Conservation (phyloP, 2,797 vertebrate genomes). For the Poliocrania exsul region DNA sequence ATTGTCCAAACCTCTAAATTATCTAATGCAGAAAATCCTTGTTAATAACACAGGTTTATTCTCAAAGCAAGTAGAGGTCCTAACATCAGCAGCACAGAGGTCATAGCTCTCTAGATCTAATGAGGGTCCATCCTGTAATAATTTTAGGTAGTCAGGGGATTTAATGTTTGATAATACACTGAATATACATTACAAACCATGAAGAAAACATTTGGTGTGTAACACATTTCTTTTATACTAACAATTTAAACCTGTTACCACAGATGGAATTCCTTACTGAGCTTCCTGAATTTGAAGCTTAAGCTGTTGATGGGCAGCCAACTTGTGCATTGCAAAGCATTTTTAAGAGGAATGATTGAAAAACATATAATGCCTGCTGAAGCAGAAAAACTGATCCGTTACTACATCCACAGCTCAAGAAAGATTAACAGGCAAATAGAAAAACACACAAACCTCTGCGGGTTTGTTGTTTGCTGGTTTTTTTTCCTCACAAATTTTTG, state of each 20-base stretch:
- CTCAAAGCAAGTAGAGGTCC: not conserved
- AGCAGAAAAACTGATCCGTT: not conserved
- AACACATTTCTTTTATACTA: fast-evolving
- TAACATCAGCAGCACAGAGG: not conserved
- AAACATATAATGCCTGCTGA: not conserved
- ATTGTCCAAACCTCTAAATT: not conserved
- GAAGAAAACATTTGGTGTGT: not conserved
- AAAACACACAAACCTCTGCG: fast-evolving
- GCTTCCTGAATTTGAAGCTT: not conserved
- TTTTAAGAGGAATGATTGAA: not conserved
- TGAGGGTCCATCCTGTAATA: not conserved
- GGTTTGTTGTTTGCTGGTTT: not conserved
- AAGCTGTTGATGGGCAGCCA: fast-evolving
- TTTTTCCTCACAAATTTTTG: not conserved
- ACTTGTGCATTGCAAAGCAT: not conserved
- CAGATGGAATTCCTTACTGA: not conserved
- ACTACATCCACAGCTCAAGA: not conserved
- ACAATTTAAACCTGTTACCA: not conserved
- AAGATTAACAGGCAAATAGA: not conserved
- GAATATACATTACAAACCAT: not conserved
- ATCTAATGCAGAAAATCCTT: not conserved
- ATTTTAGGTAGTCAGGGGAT: not conserved
- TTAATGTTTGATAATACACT: not conserved
- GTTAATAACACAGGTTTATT: not conserved
- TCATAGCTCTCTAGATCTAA: not conserved